A percentile compares a stretch with the other conserved stretches of the same genome.
These are phyloP conservation scores for Denticeps clupeoides DNA, from an alignment of 2,797 vertebrate genomes.

Conservation along the genomic window DNA sequence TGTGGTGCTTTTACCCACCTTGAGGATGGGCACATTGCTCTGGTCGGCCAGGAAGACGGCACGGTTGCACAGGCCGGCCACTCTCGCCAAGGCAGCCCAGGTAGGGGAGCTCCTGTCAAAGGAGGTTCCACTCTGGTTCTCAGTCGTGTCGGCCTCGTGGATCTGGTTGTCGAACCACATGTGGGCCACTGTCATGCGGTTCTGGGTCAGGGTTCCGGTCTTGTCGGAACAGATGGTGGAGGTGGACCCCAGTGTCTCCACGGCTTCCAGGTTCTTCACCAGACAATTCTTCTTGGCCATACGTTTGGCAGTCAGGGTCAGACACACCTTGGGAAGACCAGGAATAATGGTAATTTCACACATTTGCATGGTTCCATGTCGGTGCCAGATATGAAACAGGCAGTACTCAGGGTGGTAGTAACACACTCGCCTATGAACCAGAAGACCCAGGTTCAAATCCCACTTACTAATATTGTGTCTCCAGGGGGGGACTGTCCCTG, in stretches of 20 bases:
- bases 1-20: slow-evolving; percentile 51
- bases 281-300: slow-evolving; percentile 97
- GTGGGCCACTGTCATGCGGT: slow-evolving; percentile 86
- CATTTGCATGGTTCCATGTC: too few relatives aligned
- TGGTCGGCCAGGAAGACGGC: slow-evolving; percentile 90
- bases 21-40: slow-evolving; percentile 75
- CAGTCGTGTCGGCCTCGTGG: slow-evolving; percentile 81
- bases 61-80: slow-evolving; percentile 89
- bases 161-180: slow-evolving; percentile 93
- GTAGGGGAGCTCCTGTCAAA: slow-evolving; percentile 85
- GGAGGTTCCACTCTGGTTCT: slow-evolving; percentile 81
- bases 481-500: too few relatives aligned
- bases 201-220: slow-evolving; percentile 82
- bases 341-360: too few relatives aligned
- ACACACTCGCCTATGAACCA: too few relatives aligned
- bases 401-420: too few relatives aligned
- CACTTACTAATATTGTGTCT: too few relatives aligned
- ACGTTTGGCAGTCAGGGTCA: slow-evolving; percentile 91
- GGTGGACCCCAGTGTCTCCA: slow-evolving; percentile 87
- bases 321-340: slow-evolving; percentile 72
- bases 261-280: slow-evolving; percentile 91
- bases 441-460: too few relatives aligned
- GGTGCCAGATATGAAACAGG: background rate
- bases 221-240: slow-evolving; percentile 88
- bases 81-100: slow-evolving; percentile 72